Percentiles rank a stretch among this genome's conserved stretches.
Conservation (phyloP, 2,888 invertebrate genomes). For the Salticus scenicus region DNA sequence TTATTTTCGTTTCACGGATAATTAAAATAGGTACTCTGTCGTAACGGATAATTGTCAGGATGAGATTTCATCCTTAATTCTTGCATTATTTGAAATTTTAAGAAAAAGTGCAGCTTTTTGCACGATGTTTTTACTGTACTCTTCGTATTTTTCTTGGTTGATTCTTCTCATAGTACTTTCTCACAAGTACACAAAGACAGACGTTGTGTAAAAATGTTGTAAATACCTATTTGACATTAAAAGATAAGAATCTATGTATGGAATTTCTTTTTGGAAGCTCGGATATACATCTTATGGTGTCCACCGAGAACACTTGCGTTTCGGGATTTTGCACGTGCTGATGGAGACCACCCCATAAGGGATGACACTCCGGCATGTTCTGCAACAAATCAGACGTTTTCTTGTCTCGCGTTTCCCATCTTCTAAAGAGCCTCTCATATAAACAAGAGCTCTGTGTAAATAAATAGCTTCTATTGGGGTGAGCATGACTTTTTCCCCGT, state of each 20-base stretch:
- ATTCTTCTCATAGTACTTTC: too few relatives aligned
- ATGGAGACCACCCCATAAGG: conserved; percentile 2
- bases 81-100: too few relatives aligned
- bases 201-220: background rate
- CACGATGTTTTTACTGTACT: too few relatives aligned
- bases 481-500: background rate
- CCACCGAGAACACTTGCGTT: background rate
- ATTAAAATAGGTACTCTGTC: too few relatives aligned
- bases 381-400: conserved; percentile 9
- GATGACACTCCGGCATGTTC: conserved; percentile 9
- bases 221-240: conserved; percentile 3
- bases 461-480: background rate
- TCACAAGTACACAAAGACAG: background rate
- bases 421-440: background rate
- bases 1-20: too few relatives aligned
- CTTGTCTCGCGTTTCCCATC: background rate
- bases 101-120: too few relatives aligned
- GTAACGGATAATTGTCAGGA: too few relatives aligned
- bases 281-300: too few relatives aligned
- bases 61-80: too few relatives aligned
- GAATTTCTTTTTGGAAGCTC: background rate
- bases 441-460: conserved; percentile 5
- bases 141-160: too few relatives aligned
- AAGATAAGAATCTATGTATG: background rate
- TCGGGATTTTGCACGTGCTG: background rate